Evolutionary conservation across 1,140 invertebrate genomes (phyloP), one percentile per base, ranked within the genome.

Genomic region (Drosophila suzukii): DNA sequence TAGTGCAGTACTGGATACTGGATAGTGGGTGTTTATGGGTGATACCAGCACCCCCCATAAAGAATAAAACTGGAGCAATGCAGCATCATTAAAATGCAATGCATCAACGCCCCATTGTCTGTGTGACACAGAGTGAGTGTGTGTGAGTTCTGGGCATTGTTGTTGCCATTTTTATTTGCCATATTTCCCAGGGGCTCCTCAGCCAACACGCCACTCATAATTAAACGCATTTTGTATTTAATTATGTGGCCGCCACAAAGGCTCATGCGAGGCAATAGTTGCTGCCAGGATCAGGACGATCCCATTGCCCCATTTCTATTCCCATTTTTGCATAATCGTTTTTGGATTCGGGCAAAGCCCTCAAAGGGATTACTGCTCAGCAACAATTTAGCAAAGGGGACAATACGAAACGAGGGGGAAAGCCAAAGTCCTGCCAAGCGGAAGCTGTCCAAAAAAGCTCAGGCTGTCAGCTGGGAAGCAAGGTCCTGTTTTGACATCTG

Each of bases 191-290:
- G 0, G 54, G 49, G 61, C 60, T 13, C 11, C 38, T 3, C n/a
- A n/a, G n/a, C 72, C 44, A 54, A 76, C 72, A 76, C 72, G 73
- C 54, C 61, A 55, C 72, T 76, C 73, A 76, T 76, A 76, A 76
- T 76, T 76, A 76, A 76, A 66, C 73, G 73, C 72, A 76, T 76
- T 75, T 76, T 76, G 54, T 67, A 76, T 76, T 76, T 76, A 76
- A 76, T 76, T 76, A 76, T 59, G 72, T 39, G 73, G 54, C 61
- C 46, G 46, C 27, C 73, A 49, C 11, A 43, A 11, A 27, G 32
- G 15, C 15, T 43, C 51, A 53, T 11, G 0, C 15, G 8, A 49
- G 13, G 20, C 12, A 20, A 27, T 27, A 55, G 36, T 39, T 24
- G 0, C 20, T 13, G 17, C 17, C n/a, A n/a, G 49, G 49, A 34